A percentile compares a stretch with the other conserved stretches of the same genome.
phyloP scores from a whole-genome alignment of 2,113 vertebrate genomes.

The Lophotis ruficrista region DNA sequence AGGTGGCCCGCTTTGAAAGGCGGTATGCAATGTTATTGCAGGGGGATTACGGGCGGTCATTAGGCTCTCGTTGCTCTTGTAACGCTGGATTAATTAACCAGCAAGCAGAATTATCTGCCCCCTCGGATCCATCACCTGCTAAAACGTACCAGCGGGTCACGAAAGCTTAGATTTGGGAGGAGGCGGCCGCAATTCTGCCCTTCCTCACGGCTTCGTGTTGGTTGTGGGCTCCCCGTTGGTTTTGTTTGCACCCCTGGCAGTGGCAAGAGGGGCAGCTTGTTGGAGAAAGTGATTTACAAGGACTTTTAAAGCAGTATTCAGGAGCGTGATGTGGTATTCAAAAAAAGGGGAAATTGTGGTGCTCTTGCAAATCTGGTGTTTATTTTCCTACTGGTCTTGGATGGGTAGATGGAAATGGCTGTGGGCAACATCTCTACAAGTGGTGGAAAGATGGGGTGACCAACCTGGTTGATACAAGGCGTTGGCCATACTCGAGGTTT shows the following conservation, averaged over 20 bases:
- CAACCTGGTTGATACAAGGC: background rate
- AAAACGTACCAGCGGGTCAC: background rate
- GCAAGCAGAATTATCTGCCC: background rate
- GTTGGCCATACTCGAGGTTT: background rate
- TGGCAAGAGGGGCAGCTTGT: background rate
- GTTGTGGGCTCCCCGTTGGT: background rate
- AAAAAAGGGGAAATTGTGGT: background rate
- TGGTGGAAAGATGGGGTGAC: background rate
- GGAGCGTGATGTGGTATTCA: rapidly evolving
- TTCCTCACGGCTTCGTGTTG: rapidly evolving
- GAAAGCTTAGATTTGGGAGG: background rate
- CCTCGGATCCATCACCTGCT: background rate
- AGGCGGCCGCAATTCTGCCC: background rate
- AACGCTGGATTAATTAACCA: conserved; percentile 21
- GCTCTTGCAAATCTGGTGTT: background rate
- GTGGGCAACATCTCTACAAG: rapidly evolving
- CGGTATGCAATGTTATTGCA: conserved; percentile 8
- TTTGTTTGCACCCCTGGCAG: background rate
- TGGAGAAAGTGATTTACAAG: background rate
- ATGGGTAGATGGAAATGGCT: background rate
- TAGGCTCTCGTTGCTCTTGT: conserved; percentile 21
- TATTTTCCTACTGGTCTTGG: background rate
- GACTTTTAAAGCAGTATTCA: background rate
- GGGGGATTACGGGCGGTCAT: background rate
- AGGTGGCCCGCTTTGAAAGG: background rate